Conservation (phyloP, 2,113 vertebrate genomes). For the Oreocharis arfaki region DNA sequence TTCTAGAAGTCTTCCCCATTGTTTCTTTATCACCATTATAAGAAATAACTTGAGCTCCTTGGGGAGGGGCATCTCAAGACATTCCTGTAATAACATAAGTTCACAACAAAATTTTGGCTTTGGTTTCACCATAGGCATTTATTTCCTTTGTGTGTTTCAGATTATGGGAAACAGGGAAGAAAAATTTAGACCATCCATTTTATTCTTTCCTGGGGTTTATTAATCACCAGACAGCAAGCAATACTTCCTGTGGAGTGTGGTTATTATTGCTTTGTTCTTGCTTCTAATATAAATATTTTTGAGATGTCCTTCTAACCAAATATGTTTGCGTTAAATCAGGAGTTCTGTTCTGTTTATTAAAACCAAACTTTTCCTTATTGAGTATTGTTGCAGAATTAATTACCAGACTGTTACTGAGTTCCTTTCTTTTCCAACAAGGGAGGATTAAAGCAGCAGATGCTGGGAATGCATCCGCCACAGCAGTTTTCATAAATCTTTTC, state of each 20-base stretch:
- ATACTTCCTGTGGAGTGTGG: neutral
- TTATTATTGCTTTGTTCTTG: conserved; percentile 10
- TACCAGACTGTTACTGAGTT: neutral
- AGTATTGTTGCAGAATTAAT: conserved; percentile 19
- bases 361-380: neutral
- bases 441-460: neutral
- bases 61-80: neutral
- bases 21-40: neutral
- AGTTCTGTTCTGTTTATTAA: neutral
- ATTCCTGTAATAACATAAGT: neutral
- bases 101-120: neutral
- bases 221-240: conserved; percentile 7
- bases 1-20: neutral
- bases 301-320: neutral
- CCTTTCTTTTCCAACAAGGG: neutral
- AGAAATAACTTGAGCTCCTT: neutral
- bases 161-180: neutral
- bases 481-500: neutral
- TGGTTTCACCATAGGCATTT: neutral
- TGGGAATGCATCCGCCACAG: neutral
- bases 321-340: neutral
- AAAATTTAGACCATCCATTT: neutral
- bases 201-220: neutral
- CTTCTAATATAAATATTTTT: neutral
- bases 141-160: neutral